phyloP scores from a whole-genome alignment of 2,113 vertebrate species.

The Urocynchramus pylzowi region DNA sequence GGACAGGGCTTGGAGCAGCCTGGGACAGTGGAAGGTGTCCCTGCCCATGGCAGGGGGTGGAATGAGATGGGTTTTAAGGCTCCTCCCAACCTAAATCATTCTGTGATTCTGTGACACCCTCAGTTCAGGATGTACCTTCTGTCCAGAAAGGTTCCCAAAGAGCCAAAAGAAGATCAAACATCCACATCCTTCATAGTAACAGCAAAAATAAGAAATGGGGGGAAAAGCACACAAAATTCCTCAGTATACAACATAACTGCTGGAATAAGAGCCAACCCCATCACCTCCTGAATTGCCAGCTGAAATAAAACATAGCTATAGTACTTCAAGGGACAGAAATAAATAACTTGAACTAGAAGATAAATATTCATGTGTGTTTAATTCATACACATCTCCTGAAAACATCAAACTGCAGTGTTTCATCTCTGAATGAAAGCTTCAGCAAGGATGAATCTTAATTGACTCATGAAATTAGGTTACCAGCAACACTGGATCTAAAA shows the following conservation, averaged over 20 bases:
- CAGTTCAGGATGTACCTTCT: not conserved
- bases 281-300: not conserved
- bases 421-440: conserved; percentile 55
- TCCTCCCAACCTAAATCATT: not conserved
- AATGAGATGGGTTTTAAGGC: not conserved
- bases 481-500: not conserved
- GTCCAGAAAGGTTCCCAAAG: not conserved
- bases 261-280: not conserved
- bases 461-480: conserved; percentile 50
- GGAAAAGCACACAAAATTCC: not conserved
- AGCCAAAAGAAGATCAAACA: not conserved
- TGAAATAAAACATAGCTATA: not conserved
- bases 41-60: not conserved
- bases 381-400: conserved; percentile 22
- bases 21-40: not conserved
- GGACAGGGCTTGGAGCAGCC: fast-evolving
- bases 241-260: not conserved
- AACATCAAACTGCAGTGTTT: conserved; percentile 35
- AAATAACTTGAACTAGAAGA: conserved; percentile 25
- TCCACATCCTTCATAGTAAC: not conserved
- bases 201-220: not conserved
- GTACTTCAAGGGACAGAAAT: conserved; percentile 48
- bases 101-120: not conserved
- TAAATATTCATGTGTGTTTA: conserved; percentile 50
- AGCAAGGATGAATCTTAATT: conserved; percentile 23